Conservation (phyloP, 2,888 invertebrate genomes). For the Lamellibrachia satsuma region DNA sequence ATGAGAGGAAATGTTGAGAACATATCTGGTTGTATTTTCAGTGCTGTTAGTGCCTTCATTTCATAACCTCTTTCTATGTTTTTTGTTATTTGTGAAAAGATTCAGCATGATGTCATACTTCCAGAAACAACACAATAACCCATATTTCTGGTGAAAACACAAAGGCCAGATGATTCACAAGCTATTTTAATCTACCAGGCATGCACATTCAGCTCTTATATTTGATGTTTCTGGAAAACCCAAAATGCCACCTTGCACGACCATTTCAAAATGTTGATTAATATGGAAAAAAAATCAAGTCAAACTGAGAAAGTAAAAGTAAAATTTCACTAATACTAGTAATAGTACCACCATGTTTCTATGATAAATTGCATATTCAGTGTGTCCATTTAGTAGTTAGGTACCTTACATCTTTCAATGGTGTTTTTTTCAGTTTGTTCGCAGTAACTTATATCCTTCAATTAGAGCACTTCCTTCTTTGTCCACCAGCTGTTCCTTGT, state of each 20-base stretch:
- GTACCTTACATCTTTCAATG: not conserved
- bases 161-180: not conserved
- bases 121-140: not conserved
- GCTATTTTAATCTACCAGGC: not conserved
- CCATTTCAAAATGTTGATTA: not conserved
- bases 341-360: not conserved
- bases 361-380: not conserved
- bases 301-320: not conserved
- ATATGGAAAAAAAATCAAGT: not conserved
- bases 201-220: not conserved
- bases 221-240: slow-evolving; percentile 11
- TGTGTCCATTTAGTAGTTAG: not conserved
- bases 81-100: not conserved
- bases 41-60: not conserved
- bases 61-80: not conserved
- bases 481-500: not conserved
- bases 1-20: not conserved
- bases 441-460: not conserved
- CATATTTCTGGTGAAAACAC: not conserved
- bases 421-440: not conserved
- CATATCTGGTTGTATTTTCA: not conserved
- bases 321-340: not conserved
- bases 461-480: not conserved
- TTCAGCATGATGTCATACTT: not conserved
- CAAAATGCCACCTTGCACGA: not conserved